Percentiles rank a stretch among this genome's conserved stretches.
phyloP scores from a whole-genome alignment of 2,888 invertebrate genomes.

The Auanema sp. region DNA sequence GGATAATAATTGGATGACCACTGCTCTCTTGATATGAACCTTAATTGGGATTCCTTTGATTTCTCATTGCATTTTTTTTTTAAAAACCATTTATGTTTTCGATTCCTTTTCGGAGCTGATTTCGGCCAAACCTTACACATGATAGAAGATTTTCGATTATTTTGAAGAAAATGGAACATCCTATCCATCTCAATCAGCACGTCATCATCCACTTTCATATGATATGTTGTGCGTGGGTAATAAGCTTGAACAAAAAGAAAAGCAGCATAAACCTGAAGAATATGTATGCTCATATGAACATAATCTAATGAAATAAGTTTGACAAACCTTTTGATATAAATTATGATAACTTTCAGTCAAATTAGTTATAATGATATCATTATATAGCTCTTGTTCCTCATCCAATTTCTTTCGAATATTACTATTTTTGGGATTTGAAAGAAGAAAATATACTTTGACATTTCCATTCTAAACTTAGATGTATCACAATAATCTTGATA shows the following conservation, averaged over 20 bases:
- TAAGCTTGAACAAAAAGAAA: constrained; percentile 22
- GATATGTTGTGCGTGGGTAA: constrained; percentile 25
- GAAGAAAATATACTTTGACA: constrained; percentile 22
- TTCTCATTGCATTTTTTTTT: neutral
- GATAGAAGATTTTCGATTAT: constrained; percentile 10
- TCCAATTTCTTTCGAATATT: constrained; percentile 15
- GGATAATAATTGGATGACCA: constrained; percentile 29
- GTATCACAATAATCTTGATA: neutral
- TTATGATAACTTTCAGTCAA: constrained; percentile 35
- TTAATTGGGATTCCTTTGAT: constrained; percentile 5
- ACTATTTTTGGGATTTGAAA: constrained; percentile 20
- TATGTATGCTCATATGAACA: neutral
- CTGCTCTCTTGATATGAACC: constrained; percentile 25
- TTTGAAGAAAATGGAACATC: constrained; percentile 16
- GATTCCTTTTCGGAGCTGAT: constrained; percentile 24
- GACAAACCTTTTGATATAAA: constrained; percentile 27
- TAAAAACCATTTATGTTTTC: constrained; percentile 28
- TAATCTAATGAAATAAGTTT: neutral
- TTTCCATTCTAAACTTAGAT: constrained; percentile 1
- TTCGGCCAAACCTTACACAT: constrained; percentile 30
- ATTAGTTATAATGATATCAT: constrained; percentile 32
- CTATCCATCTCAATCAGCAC: constrained; percentile 29
- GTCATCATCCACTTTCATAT: constrained; percentile 40
- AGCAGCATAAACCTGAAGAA: constrained; percentile 26
- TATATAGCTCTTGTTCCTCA: constrained; percentile 25